Base-by-base conservation (phyloP, 2,113 vertebrate species). In the Octodon degus region DNA sequence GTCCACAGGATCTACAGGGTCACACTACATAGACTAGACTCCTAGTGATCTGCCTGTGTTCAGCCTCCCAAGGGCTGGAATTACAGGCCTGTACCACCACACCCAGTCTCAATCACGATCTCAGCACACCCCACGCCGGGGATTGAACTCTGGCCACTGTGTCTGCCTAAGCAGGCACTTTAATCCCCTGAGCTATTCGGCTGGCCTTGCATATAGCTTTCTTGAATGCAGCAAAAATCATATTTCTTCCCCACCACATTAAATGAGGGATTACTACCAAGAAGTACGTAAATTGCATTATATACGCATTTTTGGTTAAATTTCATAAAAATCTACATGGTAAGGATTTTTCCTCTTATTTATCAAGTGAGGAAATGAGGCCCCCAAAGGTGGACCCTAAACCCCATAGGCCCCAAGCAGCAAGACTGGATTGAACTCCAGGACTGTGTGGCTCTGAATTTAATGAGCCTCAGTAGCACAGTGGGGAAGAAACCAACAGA, bases 191-290 rank as follows among this genome's bases (percentile, higher is more conserved):
- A 43, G 43, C 43, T 43, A 43, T 43, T 43, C 6, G 43, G 50
- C 50, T 50, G 50, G 50, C 50, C 50, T 80, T 74, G 7, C 22
- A 11, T 50, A 30, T 5, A 10, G 43, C 34, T 55, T 40, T 77
- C 55, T n/a, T 43, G 47, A 88, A 65, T 25, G 11, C 19, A 89
- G 76, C 30, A 12, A 87, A 77, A 72, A 30, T 63, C 60, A 5
- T 55, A 30, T n/a, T 53, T 77, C 62, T 87, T 27, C 70, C 32
- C 76, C 30, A 9, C 4, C n/a, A 58, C 3, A 10, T 80, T 95
- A 86, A 79, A 0, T 84, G 50, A 96, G 55, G 80, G 40, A 85
- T 87, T 85, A 92, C 84, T 76, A 92, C 84, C 47, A 65, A 58
- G 60, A 70, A 92, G n/a, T 50, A 20, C n/a, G 20, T 47, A 43